phyloP scores from a whole-genome alignment of 1,140 invertebrate genomes.

The Pteromalus puparum region DNA sequence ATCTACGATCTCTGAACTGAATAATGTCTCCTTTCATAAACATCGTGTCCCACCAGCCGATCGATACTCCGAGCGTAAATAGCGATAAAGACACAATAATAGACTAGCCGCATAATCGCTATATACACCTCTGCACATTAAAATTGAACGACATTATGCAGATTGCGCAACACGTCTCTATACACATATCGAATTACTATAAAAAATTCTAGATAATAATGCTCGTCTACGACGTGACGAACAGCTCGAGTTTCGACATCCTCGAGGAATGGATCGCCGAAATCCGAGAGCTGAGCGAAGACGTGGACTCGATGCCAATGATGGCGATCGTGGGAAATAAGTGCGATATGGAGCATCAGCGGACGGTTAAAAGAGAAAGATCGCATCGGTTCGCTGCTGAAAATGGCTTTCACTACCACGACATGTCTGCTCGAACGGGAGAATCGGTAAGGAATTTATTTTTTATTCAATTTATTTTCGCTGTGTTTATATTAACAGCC shows the following conservation, averaged over 20 bases:
- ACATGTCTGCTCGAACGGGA: slow-evolving; percentile 91
- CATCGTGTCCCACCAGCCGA: background rate
- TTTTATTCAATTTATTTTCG: background rate
- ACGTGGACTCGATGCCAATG: slow-evolving; percentile 78
- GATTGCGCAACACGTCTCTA: too few relatives aligned
- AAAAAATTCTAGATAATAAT: slow-evolving; percentile 86
- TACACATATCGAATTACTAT: too few relatives aligned
- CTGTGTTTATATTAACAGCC: too few relatives aligned
- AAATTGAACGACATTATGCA: too few relatives aligned
- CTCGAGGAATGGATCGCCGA: slow-evolving; percentile 84
- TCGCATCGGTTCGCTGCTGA: slow-evolving; percentile 87
- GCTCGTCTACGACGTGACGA: slow-evolving; percentile 92
- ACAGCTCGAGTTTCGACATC: slow-evolving; percentile 86
- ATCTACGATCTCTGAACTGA: too few relatives aligned
- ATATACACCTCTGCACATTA: background rate
- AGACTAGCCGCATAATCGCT: background rate
- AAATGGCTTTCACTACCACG: slow-evolving; percentile 83
- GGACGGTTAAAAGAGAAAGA: slow-evolving; percentile 86
- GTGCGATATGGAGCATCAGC: slow-evolving; percentile 91
- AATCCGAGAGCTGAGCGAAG: slow-evolving; percentile 77
- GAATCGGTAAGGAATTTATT: slow-evolving; percentile 81
- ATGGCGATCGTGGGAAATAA: slow-evolving; percentile 91
- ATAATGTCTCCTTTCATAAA: background rate
- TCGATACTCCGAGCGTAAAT: background rate
- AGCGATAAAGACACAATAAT: background rate